Base-by-base conservation (phyloP, 1,140 invertebrate species). In the Pseudomyrmex pallidus region DNA sequence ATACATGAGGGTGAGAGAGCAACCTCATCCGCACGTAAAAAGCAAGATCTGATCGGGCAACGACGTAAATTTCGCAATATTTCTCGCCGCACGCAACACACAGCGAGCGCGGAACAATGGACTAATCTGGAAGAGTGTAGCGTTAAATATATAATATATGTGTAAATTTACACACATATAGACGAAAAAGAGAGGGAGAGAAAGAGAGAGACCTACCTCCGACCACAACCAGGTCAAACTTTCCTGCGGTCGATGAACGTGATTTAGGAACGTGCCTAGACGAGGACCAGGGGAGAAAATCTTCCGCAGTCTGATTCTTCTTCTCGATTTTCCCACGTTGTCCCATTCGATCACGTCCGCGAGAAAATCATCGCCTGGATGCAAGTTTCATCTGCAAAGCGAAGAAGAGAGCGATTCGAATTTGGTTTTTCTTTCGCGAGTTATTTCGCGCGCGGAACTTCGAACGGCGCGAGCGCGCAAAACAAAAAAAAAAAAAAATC, bases 311-410 rank as follows among this genome's bases (percentile, higher is more conserved):
- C 50, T 56, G n/a, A 63, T 74, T 82, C 10, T 73, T 54, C 35
- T 56, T 57, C 46, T 78, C 62, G 52, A 56, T 56, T 74, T 61
- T 80, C 64, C 46, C 25, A 56, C 46, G 15, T 80, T 70, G 62
- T 56, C 82, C 57, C 85, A 87, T 87, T 74, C 85, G 85, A 84
- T 77, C 66, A 87, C 20, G 74, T 62, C 25, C 68, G 57, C 46
- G 48, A 66, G n/a, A 73, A 76, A 76, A 44, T 74, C 68, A 85
- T 78, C 44, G n/a, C 15, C 50, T 50, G 48, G 22, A 12, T 78
- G 12, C 15, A 22, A 56, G 4, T 61, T 64, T 87, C 70, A 87
- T 62, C 86, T 87, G 35, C n/a, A 20, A 35, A 35, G 35, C 35
- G 25, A 84, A 44, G 46, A 74, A 84, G 13, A 84, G 73, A 50